A percentile compares a stretch with the other conserved stretches of the same genome.
Evolutionary conservation across 2,113 vertebrate genomes (phyloP).

Genomic region (Erinaceus europaeus): DNA sequence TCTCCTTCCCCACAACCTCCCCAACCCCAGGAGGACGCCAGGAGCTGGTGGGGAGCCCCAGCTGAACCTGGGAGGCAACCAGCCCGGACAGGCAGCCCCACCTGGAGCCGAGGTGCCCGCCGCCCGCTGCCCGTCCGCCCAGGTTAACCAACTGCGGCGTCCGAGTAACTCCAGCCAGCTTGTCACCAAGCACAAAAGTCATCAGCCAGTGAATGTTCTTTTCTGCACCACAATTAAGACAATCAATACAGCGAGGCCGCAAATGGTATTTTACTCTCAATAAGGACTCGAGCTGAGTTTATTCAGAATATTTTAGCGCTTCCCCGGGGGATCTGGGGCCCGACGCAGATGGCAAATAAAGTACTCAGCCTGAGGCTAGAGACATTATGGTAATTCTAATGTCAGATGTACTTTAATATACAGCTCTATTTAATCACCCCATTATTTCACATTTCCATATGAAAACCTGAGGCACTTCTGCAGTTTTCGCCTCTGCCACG

Average conservation of each 20-base stretch:
- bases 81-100: too few species aligned
- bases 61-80: conserved; percentile 29
- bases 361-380: conserved; percentile 98
- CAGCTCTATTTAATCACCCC: conserved; percentile 99
- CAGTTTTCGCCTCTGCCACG: conserved; percentile 82
- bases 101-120: conserved; percentile 77
- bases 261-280: conserved; percentile 91
- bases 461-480: conserved; percentile 90
- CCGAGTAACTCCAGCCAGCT: conserved; percentile 86
- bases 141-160: conserved; percentile 89
- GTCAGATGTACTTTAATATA: conserved; percentile 99
- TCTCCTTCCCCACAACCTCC: conserved; percentile 79
- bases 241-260: conserved; percentile 90
- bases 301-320: conserved; percentile 93
- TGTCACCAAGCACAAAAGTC: conserved; percentile 90
- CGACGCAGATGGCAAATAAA: conserved; percentile 99
- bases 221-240: conserved; percentile 94
- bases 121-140: conserved; percentile 79
- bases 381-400: conserved; percentile 99
- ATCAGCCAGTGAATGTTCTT: conserved; percentile 91
- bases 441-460: conserved; percentile 99
- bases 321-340: conserved; percentile 94
- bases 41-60: conserved; percentile 77
- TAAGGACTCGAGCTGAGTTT: conserved; percentile 91
- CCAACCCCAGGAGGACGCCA: conserved; percentile 79